Percentiles rank a stretch among this genome's conserved stretches.
These are phyloP conservation scores for Microtus pennsylvanicus DNA, from an alignment of 2,113 vertebrate species.

Conservation along the genomic window DNA sequence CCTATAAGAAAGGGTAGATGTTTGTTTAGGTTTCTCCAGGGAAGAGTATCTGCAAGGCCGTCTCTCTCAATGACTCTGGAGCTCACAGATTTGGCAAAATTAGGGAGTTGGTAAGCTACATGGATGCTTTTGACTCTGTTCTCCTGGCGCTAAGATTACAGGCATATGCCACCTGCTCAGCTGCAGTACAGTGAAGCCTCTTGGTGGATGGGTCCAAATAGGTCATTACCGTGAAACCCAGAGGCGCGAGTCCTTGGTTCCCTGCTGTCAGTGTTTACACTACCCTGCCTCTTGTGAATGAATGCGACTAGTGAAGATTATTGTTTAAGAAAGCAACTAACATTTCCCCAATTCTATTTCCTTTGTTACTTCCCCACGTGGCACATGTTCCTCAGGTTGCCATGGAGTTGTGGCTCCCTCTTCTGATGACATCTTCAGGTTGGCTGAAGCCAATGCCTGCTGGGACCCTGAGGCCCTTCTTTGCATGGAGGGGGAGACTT, in stretches of 20 bases:
- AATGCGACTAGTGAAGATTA: neutral
- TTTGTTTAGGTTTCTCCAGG: neutral
- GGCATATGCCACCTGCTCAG: neutral
- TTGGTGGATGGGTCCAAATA: neutral
- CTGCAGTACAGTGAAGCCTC: neutral
- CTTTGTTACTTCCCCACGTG: too few species aligned
- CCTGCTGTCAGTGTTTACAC: neutral
- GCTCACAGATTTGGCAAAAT: neutral
- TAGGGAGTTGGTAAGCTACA: neutral
- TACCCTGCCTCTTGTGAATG: neutral
- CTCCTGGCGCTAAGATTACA: neutral
- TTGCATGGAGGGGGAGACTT: slow-evolving; percentile 85
- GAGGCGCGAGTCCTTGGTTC: neutral
- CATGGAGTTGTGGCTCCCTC: slow-evolving; percentile 80
- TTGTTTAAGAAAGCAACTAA: neutral
- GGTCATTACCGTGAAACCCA: neutral
- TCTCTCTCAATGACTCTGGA: neutral
- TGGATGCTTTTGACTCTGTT: neutral
- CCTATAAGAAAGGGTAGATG: neutral
- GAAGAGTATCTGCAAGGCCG: neutral
- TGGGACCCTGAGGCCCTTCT: slow-evolving; percentile 86
- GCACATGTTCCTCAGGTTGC: slow-evolving; percentile 81
- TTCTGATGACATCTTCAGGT: slow-evolving; percentile 84
- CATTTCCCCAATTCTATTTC: neutral
- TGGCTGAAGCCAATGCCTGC: slow-evolving; percentile 88